A percentile compares a stretch with the other conserved stretches of the same genome.
Conservation (phyloP, 92 coral and sea anemone genomes). For the Porites lobata region DNA sequence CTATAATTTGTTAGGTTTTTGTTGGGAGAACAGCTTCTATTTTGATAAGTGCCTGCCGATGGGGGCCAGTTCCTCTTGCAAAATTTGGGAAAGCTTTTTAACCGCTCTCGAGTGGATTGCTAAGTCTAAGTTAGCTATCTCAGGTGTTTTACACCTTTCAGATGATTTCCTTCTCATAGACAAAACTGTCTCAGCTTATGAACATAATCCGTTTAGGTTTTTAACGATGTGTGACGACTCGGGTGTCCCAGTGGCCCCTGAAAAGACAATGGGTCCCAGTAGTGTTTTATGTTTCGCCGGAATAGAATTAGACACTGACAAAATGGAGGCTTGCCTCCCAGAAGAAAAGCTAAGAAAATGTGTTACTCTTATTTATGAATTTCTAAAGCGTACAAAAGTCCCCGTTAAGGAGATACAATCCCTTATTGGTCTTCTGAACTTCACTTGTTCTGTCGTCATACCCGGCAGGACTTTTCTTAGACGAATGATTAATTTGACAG, state of each 20-base stretch:
- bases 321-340: constrained; percentile 63
- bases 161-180: constrained; percentile 54
- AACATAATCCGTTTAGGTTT: neutral
- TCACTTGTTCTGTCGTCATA: too few relatives aligned
- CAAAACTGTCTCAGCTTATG: constrained; percentile 21
- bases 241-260: constrained; percentile 73
- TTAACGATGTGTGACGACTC: neutral
- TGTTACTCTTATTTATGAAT: neutral
- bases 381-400: too few relatives aligned
- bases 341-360: constrained; percentile 57
- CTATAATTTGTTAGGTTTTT: constrained; percentile 52
- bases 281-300: constrained; percentile 63
- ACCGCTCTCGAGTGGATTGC: constrained; percentile 65
- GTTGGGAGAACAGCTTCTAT: constrained; percentile 46
- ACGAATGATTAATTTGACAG: too few relatives aligned
- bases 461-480: too few relatives aligned
- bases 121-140: constrained; percentile 25
- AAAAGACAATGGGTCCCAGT: constrained; percentile 65
- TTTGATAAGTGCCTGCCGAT: constrained; percentile 59
- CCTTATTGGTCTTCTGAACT: too few relatives aligned
- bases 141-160: constrained; percentile 49
- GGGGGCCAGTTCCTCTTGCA: constrained; percentile 72
- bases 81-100: constrained; percentile 64
- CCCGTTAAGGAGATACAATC: too few relatives aligned
- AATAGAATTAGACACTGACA: constrained; percentile 62